These are phyloP conservation scores for Antheraea mylitta DNA, from an alignment of 1,140 invertebrate genomes.

Conservation along the genomic window DNA sequence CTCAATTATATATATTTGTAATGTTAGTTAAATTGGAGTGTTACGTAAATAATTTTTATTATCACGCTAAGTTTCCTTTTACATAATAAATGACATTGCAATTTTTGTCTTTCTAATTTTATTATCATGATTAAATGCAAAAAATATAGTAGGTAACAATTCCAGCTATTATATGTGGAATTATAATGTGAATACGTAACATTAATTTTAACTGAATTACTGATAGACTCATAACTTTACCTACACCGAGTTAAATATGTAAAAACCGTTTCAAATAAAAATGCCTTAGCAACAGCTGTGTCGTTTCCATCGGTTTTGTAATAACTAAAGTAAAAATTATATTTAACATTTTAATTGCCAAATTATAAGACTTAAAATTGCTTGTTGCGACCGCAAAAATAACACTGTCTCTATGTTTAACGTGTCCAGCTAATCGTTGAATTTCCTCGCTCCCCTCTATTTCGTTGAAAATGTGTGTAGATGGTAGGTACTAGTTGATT, in stretches of 20 bases:
- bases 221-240: constrained; percentile 5
- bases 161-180: not conserved
- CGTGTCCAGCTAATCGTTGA: constrained; percentile 21
- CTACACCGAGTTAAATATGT: constrained; percentile 2
- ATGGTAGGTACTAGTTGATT: constrained; percentile 13
- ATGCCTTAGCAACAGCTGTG: constrained; percentile 25
- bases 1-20: too few species aligned
- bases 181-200: not conserved
- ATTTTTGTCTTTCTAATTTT: not conserved
- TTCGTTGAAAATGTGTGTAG: not conserved
- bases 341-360: not conserved
- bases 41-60: too few species aligned
- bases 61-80: too few species aligned
- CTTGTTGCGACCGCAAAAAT: not conserved
- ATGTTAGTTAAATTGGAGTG: too few species aligned
- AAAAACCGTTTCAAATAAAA: constrained; percentile 23
- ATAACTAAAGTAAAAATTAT: constrained; percentile 12
- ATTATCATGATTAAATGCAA: not conserved
- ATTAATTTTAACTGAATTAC: constrained; percentile 10
- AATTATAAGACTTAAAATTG: not conserved
- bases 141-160: not conserved
- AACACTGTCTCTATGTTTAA: constrained; percentile 18
- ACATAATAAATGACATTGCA: not conserved
- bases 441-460: constrained; percentile 12
- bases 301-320: constrained; percentile 18